A percentile compares a stretch with the other conserved stretches of the same genome.
Evolutionary conservation across 2,113 vertebrate species (phyloP).

Genomic region (Catharus minimus): DNA sequence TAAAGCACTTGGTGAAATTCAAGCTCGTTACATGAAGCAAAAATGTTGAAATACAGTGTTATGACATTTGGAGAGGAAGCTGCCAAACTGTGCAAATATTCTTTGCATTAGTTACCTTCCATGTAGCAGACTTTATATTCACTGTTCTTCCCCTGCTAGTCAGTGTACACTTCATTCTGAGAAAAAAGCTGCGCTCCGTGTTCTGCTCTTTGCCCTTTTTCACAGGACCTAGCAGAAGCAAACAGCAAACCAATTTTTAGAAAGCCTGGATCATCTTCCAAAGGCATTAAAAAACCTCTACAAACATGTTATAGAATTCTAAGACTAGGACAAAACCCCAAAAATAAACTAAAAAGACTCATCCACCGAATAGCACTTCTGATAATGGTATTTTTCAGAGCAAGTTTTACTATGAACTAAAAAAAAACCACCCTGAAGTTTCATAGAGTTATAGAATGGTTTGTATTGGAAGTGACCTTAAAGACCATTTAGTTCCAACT

Average conservation of each 20-base stretch:
- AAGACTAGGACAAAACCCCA: neutral
- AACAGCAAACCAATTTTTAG: conserved; percentile 21
- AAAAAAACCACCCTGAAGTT: neutral
- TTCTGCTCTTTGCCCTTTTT: conserved; percentile 92
- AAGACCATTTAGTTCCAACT: rapidly evolving
- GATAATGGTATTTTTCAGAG: neutral
- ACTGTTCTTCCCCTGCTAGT: conserved; percentile 96
- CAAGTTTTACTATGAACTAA: neutral
- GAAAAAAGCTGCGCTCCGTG: conserved; percentile 91
- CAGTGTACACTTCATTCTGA: conserved; percentile 97
- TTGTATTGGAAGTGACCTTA: neutral
- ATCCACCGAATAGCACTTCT: neutral
- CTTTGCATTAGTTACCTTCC: conserved; percentile 84
- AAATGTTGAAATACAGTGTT: conserved; percentile 28
- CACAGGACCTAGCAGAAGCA: conserved; percentile 79
- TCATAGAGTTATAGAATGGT: neutral
- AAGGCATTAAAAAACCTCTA: neutral
- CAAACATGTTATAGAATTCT: rapidly evolving
- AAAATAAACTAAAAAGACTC: neutral
- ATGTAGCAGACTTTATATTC: conserved; percentile 97
- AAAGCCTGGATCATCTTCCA: neutral
- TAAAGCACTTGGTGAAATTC: neutral
- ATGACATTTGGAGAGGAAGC: conserved; percentile 32
- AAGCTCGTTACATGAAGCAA: neutral
- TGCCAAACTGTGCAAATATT: neutral